Evolutionary conservation across 2,113 vertebrate species (phyloP), one percentile per base, ranked within the genome.

Genomic region (Brachypteracias leptosomus): DNA sequence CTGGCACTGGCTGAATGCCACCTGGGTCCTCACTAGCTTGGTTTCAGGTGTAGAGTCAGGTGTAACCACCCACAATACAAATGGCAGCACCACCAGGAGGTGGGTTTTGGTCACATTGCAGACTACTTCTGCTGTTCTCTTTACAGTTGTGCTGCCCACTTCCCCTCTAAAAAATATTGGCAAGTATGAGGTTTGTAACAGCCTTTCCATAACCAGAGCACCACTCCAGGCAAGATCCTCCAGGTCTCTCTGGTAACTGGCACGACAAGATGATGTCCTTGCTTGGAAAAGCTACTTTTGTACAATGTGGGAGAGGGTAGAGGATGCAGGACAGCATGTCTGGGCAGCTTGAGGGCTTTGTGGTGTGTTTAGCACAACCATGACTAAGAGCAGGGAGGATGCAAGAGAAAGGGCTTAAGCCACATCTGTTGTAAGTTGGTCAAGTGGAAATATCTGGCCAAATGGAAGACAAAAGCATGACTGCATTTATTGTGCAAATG

Each of bases 1-100:
- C 24, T 1, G 2, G 17, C 33, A 28, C 24, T 2, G 18, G 57
- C 29, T 22, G 24, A 9, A 0, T 3, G 6, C 16, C 46, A 49
- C 6, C 16, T 18, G 21, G 44, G 20, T 26, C 31, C 61, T 52
- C 3, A 1, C 26, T 22, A 24, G 24, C 13, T 25, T 21, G 13
- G 11, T 21, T 68, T 33, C 33, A 28, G 31, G 15, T 11, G 2
- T 1, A 9, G 21, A 44, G 31, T 21, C 26, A 44, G 26, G 42
- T 35, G 35, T 49, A 44, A 19, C 11, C 17, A 59, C 40, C 11
- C 21, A 62, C 24, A 21, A 16, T 11, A 1, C 0, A 33, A 86
- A 57, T 65, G 61, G 52, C 65, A 90, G 86, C 76, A 89, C 77
- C 57, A 87, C 47, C 68, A 93, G 65, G 49, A 95, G 71, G 42